These are phyloP conservation scores for Monochamus saltuarius DNA, from an alignment of 1,140 invertebrate genomes.

Conservation along the genomic window DNA sequence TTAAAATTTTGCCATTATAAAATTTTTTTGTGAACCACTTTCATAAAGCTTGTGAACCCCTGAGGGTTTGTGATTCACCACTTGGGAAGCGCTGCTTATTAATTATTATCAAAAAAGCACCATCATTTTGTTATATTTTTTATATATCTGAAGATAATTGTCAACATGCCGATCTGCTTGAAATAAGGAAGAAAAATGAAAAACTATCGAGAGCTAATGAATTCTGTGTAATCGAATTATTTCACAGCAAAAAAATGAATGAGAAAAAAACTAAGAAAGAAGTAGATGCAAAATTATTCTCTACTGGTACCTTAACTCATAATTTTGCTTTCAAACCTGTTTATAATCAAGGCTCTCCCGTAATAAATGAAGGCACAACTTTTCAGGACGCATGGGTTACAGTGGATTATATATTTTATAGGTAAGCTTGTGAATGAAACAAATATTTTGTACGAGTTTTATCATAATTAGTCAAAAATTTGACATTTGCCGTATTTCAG, in stretches of 20 bases:
- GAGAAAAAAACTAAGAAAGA: neutral
- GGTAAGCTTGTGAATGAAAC: slow-evolving; percentile 50
- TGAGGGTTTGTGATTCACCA: too few species aligned
- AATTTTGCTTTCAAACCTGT: slow-evolving; percentile 59
- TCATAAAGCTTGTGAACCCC: too few species aligned
- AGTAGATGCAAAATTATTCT: slow-evolving; percentile 43
- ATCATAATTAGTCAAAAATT: too few species aligned
- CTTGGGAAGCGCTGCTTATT: too few species aligned
- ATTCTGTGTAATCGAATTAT: slow-evolving; percentile 11
- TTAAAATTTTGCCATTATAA: too few species aligned
- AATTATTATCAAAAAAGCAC: too few species aligned
- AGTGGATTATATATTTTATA: slow-evolving; percentile 82
- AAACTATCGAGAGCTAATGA: slow-evolving; percentile 24
- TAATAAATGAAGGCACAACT: slow-evolving; percentile 64
- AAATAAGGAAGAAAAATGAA: slow-evolving; percentile 43
- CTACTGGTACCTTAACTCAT: slow-evolving; percentile 57
- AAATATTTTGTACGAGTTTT: slow-evolving; percentile 1
- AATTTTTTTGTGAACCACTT: too few species aligned
- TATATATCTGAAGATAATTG: slow-evolving; percentile 58
- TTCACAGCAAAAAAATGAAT: neutral
- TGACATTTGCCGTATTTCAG: slow-evolving; percentile 30
- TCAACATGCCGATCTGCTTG: slow-evolving; percentile 61
- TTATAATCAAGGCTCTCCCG: slow-evolving; percentile 53
- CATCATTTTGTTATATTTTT: too few species aligned
- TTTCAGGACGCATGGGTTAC: slow-evolving; percentile 74